Conservation (phyloP, 2,797 vertebrate species). For the Perodicticus potto region DNA sequence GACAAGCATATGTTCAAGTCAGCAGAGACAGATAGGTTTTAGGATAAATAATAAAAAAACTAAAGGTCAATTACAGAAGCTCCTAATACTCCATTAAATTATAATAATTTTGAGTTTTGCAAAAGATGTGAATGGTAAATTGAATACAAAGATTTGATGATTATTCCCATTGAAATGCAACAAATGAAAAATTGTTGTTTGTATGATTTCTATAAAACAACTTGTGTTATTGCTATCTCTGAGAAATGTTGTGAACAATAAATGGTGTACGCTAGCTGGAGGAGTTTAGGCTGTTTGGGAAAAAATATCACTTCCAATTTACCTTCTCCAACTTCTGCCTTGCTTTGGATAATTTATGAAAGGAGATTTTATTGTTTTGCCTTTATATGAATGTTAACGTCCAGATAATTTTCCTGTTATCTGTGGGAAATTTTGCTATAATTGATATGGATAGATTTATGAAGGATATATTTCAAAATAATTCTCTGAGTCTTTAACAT, state of each 20-base stretch:
- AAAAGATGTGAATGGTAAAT: constrained; percentile 39
- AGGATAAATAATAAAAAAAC: constrained; percentile 70
- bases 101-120: constrained; percentile 27
- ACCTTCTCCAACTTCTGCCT: background rate
- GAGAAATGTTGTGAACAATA: constrained; percentile 49
- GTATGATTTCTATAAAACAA: constrained; percentile 62
- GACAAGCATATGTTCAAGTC: constrained; percentile 56
- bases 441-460: constrained; percentile 9
- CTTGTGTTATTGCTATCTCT: constrained; percentile 12
- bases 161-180: constrained; percentile 53
- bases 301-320: constrained; percentile 28
- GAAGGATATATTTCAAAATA: constrained; percentile 19
- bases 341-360: background rate
- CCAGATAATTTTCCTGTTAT: background rate
- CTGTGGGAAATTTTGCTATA: background rate
- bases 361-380: constrained; percentile 24
- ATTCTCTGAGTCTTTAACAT: background rate
- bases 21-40: constrained; percentile 54
- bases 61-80: constrained; percentile 61
- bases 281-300: background rate
- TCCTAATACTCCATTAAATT: constrained; percentile 55
- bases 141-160: background rate
- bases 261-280: background rate
- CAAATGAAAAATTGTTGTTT: constrained; percentile 66
- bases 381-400: background rate